Base-by-base conservation (phyloP, 2,888 invertebrate species). In the Saturnia pavonia region DNA sequence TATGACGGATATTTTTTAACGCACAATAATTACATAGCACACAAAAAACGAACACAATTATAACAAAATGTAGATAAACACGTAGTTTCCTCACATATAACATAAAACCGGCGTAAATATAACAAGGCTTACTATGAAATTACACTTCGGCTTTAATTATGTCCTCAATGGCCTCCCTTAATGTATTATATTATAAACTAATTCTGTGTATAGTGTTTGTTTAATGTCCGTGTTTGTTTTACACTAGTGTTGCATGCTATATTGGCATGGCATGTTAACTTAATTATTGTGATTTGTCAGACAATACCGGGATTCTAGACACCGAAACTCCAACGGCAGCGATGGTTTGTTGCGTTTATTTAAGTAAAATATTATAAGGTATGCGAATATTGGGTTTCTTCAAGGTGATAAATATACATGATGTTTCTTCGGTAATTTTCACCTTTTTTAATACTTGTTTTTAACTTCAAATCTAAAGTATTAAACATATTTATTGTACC, bases 271-370 rank as follows among this genome's bases (percentile, higher is more conserved):
- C 93, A 94, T 94, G 93, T 86, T 92, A 91, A 92, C 85, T 81
- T 89, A 85, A 86, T 86, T 85, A 85, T 89, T 92, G 86, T 94
- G 89, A 88, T 93, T 92, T 92, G 89, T 92, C 93, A 94, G 94
- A 92, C 91, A 85, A 91, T 92, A 88, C 91, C 92, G 87, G 93
- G 94, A 90, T 92, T 92, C 93, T 94, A 94, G 91, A 87, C 88
- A 88, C 85, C 90, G 88, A 87, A 84, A 80, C 89, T 83, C 83
- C 92, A 89, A 87, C 87, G 88, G 87, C 85, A 85, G 83, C 85
- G 88, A 92, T 88, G 93, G 93, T 93, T 93, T 90, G 93, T 93
- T 91, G 85, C 85, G 85, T 91, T 90, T 87, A 84, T 85, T 85
- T 70, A 67, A 51, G 68, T 70, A 57, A n/a, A n/a, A n/a, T n/a